Base-by-base conservation (phyloP, 2,113 vertebrate species). In the Barbus barbus region DNA sequence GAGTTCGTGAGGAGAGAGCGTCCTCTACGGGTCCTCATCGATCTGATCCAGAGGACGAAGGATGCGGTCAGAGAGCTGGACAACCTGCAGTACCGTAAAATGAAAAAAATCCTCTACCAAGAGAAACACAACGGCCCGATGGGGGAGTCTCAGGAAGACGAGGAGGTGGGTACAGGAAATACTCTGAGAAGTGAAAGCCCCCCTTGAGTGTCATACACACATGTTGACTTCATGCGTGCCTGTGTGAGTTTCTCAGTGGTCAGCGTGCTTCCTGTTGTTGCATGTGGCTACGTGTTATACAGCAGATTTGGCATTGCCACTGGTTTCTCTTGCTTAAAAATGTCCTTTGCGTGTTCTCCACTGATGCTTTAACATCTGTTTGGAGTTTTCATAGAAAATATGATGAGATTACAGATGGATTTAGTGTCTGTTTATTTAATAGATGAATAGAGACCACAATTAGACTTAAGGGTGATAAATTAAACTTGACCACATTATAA, bases 61-160 rank as follows among this genome's bases (percentile, higher is more conserved):
- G 98, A 99, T 86, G 98, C 98, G 0, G 98, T 99, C 48, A 95
- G 98, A 6, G 98, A 99, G 82, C 90, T 99, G 90, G 98, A 99
- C 90, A 99, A 99, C 89, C 93, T 99, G 82, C 98, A 99, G 92
- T 99, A 99, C 92, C 94, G 97, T 85, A 99, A 99, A 94, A 99
- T 99, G 98, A 99, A 99, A 93, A 99, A 99, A 89, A 98, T 99
- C 89, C 97, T 99, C 20, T 99, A 99, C 93, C 97, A 99, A 83
- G 98, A 99, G 93, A 95, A 96, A 2, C 93, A 95, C 87, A 98
- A 97, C 0, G 97, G 97, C 28, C 96, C 97, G 4, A 91, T 97
- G 91, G 96, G 95, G 13, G 97, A 98, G 90, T 98, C 96, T 73
- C 97, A 98, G 81, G 98, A 98, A 86, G 97, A 98, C 31, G 98